phyloP scores from a whole-genome alignment of 2,888 invertebrate species.

The Agonopterix arenella region DNA sequence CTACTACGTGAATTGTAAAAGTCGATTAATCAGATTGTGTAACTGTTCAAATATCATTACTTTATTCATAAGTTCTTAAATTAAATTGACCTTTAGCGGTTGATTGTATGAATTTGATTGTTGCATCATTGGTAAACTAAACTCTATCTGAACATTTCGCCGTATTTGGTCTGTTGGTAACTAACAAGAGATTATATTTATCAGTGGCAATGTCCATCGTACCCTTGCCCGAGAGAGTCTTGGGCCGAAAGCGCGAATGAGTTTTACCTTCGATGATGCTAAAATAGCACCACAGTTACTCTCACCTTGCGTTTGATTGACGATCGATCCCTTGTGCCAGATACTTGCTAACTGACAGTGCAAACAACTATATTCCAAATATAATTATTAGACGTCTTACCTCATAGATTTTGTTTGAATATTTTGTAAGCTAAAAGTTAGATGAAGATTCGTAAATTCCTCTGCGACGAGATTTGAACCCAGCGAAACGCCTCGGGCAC shows the following conservation, averaged over 20 bases:
- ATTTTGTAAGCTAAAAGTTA: constrained; percentile 7
- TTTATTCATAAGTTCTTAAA: constrained; percentile 6
- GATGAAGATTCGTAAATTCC: constrained; percentile 37
- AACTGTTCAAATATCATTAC: constrained; percentile 2
- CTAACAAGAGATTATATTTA: constrained; percentile 65
- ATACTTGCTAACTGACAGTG: constrained; percentile 63
- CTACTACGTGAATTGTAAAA: background rate
- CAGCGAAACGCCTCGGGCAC: constrained; percentile 39
- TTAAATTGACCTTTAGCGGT: constrained; percentile 20
- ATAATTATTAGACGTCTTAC: constrained; percentile 34
- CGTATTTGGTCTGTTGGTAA: constrained; percentile 28
- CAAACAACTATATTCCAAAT: constrained; percentile 47
- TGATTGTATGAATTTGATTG: constrained; percentile 29
- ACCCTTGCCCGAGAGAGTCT: constrained; percentile 70
- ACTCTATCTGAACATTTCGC: constrained; percentile 37
- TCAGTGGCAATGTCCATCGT: constrained; percentile 61
- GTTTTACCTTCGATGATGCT: constrained; percentile 75
- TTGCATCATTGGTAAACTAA: constrained; percentile 34
- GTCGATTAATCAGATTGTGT: too few species aligned
- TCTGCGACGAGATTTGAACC: constrained; percentile 26
- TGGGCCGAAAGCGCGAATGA: constrained; percentile 72
- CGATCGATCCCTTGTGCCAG: constrained; percentile 76
- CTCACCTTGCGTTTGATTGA: constrained; percentile 77
- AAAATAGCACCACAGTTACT: constrained; percentile 72
- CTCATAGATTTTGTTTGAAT: constrained; percentile 6